Evolutionary conservation across 2,888 invertebrate genomes (phyloP).

Genomic region (Punctoribates punctum): DNA sequence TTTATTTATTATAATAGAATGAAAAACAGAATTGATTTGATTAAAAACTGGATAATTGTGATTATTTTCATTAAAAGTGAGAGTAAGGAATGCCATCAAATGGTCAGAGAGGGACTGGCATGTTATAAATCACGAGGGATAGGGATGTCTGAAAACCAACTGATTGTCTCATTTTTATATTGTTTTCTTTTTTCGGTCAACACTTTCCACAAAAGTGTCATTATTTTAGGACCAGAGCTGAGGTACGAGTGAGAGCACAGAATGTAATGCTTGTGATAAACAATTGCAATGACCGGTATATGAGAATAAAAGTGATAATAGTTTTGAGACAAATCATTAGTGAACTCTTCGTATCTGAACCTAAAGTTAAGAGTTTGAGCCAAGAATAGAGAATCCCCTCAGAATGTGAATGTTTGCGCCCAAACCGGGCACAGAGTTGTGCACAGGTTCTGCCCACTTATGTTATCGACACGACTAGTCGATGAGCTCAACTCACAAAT

Average conservation of each 20-base stretch:
- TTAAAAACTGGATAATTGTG: too few species aligned
- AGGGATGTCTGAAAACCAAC: neutral
- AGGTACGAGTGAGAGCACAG: neutral
- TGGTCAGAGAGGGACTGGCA: constrained; percentile 7
- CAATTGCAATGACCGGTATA: neutral
- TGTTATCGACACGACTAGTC: constrained; percentile 19
- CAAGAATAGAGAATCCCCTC: neutral
- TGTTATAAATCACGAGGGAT: neutral
- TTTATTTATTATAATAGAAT: neutral
- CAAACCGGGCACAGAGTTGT: constrained; percentile 10
- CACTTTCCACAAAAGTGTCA: neutral
- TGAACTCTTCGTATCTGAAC: neutral
- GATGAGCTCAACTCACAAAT: neutral
- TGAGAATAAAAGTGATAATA: constrained; percentile 5
- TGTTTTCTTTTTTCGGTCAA: neutral
- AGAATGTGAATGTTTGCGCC: neutral
- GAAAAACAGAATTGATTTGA: too few species aligned
- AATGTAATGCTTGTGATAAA: neutral
- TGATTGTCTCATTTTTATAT: neutral
- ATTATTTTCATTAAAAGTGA: too few species aligned
- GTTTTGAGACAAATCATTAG: constrained; percentile 31
- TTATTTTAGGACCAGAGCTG: neutral
- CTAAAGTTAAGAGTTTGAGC: neutral
- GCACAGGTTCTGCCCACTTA: constrained; percentile 19
- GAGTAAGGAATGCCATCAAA: neutral